These are phyloP conservation scores for Hippocampus mohnikei DNA, from an alignment of 2,113 vertebrate genomes.

Conservation along the genomic window DNA sequence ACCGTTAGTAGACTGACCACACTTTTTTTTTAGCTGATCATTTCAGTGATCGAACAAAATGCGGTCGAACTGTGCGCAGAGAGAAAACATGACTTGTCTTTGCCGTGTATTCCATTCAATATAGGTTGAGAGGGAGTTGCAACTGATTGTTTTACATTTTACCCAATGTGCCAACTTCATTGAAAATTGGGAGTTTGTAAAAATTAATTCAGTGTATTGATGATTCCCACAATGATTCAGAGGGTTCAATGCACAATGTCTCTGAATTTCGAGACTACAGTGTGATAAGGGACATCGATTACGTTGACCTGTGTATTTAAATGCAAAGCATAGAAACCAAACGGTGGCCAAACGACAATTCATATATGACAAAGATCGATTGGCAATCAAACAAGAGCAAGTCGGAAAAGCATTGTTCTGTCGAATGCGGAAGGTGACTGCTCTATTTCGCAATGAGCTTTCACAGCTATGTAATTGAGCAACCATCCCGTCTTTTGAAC, in stretches of 20 bases:
- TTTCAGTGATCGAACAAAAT: slow-evolving; percentile 1
- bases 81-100: too few relatives aligned
- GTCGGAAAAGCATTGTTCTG: slow-evolving; percentile 18
- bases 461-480: slow-evolving; percentile 42
- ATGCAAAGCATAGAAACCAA: neutral
- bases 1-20: slow-evolving; percentile 11
- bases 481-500: slow-evolving; percentile 27
- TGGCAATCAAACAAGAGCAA: neutral
- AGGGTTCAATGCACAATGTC: too few relatives aligned
- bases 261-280: too few relatives aligned
- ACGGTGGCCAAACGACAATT: too few relatives aligned
- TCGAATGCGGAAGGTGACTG: slow-evolving; percentile 9
- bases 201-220: too few relatives aligned
- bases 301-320: slow-evolving; percentile 12
- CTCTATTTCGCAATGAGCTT: slow-evolving; percentile 32
- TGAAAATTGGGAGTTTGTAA: too few relatives aligned
- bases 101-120: too few relatives aligned
- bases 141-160: too few relatives aligned
- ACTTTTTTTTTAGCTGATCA: slow-evolving; percentile 22
- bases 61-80: too few relatives aligned
- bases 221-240: too few relatives aligned
- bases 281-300: neutral
- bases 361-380: neutral
- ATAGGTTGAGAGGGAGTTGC: too few relatives aligned
- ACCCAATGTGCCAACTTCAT: too few relatives aligned